phyloP scores from a whole-genome alignment of 2,888 invertebrate species.

The Hyalella azteca region DNA sequence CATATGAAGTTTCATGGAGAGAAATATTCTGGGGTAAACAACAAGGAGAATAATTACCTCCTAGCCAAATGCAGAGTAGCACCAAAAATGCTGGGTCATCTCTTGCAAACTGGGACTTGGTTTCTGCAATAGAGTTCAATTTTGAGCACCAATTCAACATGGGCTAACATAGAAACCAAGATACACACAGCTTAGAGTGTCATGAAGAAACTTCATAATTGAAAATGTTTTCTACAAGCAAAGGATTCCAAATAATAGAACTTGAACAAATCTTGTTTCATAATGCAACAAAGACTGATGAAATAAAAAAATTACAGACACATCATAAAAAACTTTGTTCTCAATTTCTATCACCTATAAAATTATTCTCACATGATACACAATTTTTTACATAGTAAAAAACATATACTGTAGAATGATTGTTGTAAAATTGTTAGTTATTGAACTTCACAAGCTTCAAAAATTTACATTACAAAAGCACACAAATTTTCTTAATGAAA shows the following conservation, averaged over 20 bases:
- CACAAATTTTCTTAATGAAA: no score
- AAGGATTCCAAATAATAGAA: no score
- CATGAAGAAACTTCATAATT: no score
- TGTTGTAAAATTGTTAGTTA: neutral
- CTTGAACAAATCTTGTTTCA: no score
- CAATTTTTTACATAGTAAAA: neutral
- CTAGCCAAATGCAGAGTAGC: conserved; percentile 82
- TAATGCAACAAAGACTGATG: no score
- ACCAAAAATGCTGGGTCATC: conserved; percentile 99
- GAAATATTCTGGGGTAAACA: no score
- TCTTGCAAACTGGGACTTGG: conserved; percentile 97
- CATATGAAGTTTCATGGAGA: no score
- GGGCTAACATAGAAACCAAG: neutral
- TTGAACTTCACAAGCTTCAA: neutral
- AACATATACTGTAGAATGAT: no score
- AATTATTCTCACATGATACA: neutral
- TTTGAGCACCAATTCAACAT: neutral
- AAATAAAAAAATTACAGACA: no score
- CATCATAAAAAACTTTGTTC: neutral
- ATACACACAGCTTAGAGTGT: no score
- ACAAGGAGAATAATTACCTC: conserved; percentile 68
- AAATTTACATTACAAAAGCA: neutral
- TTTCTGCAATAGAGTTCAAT: conserved; percentile 71
- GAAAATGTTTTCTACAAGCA: no score
- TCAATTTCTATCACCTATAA: neutral